Evolutionary conservation across 2,888 invertebrate genomes (phyloP).

Genomic region (Drosophila kuntzei): DNA sequence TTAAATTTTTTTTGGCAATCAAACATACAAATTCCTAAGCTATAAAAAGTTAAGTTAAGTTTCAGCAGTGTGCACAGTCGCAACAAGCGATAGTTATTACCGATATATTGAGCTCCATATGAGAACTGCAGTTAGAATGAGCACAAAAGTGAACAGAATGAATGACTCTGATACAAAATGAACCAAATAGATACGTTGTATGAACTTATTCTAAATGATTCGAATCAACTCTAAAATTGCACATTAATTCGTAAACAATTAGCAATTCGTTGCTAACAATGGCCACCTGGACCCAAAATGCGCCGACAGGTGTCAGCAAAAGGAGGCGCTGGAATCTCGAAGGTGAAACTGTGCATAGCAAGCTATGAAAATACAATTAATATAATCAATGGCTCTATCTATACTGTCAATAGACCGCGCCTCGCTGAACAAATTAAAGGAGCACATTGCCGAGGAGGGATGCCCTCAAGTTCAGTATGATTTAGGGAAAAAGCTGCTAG

Average conservation of each 20-base stretch:
- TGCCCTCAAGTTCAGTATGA: conserved; percentile 96
- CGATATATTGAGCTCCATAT: not conserved
- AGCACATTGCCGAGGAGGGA: conserved; percentile 94
- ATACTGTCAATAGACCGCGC: conserved; percentile 78
- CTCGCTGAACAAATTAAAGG: conserved; percentile 86
- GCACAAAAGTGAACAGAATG: not conserved
- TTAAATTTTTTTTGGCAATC: too few relatives aligned
- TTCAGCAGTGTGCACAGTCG: too few relatives aligned
- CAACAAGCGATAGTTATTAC: conserved; percentile 5
- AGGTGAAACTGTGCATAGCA: conserved; percentile 67
- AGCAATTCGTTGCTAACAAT: conserved; percentile 52
- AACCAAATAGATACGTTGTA: conserved; percentile 1
- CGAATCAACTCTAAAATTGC: conserved; percentile 29
- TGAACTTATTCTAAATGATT: conserved; percentile 13
- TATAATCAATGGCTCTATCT: conserved; percentile 5
- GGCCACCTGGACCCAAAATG: conserved; percentile 85
- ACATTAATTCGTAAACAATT: conserved; percentile 54
- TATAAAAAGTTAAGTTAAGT: too few relatives aligned
- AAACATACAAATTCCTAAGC: too few relatives aligned
- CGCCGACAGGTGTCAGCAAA: conserved; percentile 79
- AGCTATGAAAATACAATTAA: not conserved
- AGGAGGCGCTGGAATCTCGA: conserved; percentile 85
- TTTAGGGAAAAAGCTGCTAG: conserved; percentile 92
- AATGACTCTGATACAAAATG: conserved; percentile 1
- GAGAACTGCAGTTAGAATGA: too few relatives aligned